A percentile compares a stretch with the other conserved stretches of the same genome.
phyloP scores from a whole-genome alignment of 23 tunicate species.

The Ascidia mentula region DNA sequence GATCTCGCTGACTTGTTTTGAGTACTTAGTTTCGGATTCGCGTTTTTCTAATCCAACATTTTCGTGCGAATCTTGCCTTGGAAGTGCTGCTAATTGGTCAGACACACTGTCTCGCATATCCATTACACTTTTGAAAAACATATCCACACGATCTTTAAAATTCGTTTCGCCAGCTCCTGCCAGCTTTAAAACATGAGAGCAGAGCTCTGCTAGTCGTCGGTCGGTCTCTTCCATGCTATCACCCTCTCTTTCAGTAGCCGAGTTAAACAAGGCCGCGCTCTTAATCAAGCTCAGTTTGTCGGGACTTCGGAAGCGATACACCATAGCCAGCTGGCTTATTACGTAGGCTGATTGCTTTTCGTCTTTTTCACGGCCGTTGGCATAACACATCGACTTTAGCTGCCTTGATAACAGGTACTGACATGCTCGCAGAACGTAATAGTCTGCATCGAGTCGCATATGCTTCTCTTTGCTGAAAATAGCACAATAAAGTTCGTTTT shows the following conservation, averaged over 20 bases:
- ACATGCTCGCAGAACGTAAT: not conserved
- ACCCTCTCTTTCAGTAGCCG: slow-evolving; percentile 23
- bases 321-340: slow-evolving; percentile 36
- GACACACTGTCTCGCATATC: not conserved
- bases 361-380: slow-evolving; percentile 53
- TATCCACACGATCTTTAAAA: not conserved
- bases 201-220: slow-evolving; percentile 15
- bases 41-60: not conserved
- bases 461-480: not conserved
- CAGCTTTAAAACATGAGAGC: slow-evolving; percentile 22
- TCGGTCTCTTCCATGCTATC: slow-evolving; percentile 15
- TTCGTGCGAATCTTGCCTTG: not conserved
- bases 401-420: not conserved
- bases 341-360: slow-evolving; percentile 25
- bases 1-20: not conserved
- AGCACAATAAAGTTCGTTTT: not conserved
- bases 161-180: slow-evolving; percentile 15
- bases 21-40: not conserved
- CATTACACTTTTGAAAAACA: not conserved
- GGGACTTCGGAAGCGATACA: slow-evolving; percentile 17
- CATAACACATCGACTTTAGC: slow-evolving; percentile 30
- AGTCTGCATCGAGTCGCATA: not conserved
- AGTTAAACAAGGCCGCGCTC: slow-evolving; percentile 49
- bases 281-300: slow-evolving; percentile 39
- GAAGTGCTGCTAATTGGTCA: not conserved